phyloP scores from a whole-genome alignment of 2,113 vertebrate species.

The Mormyrus iriodes region DNA sequence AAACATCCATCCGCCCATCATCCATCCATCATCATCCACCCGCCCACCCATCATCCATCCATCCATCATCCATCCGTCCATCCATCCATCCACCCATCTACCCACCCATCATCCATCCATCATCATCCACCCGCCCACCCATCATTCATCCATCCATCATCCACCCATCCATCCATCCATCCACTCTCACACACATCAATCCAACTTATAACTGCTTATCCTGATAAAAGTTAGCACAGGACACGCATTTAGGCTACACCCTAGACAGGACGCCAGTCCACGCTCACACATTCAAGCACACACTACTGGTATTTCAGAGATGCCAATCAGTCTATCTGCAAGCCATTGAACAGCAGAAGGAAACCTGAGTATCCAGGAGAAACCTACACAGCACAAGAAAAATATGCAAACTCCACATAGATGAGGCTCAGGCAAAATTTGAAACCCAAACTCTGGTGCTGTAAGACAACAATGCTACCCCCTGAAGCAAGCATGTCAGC shows the following conservation, averaged over 20 bases:
- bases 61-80: background rate
- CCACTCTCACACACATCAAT: too few relatives aligned
- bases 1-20: too few relatives aligned
- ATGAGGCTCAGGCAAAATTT: background rate
- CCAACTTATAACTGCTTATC: background rate
- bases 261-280: background rate
- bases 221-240: background rate
- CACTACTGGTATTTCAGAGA: background rate
- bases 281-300: background rate
- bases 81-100: background rate
- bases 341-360: background rate
- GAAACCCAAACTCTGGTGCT: background rate
- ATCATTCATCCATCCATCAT: background rate
- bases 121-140: too few relatives aligned
- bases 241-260: background rate
- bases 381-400: background rate
- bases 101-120: too few relatives aligned
- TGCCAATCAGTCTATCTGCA: background rate
- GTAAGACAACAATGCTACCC: background rate
- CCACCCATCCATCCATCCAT: background rate
- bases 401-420: background rate
- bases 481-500: too few relatives aligned
- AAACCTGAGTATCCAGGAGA: background rate
- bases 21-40: background rate
- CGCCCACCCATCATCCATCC: background rate